These are phyloP conservation scores for Mus minutoides DNA, from an alignment of 2,797 vertebrate species.

Conservation along the genomic window DNA sequence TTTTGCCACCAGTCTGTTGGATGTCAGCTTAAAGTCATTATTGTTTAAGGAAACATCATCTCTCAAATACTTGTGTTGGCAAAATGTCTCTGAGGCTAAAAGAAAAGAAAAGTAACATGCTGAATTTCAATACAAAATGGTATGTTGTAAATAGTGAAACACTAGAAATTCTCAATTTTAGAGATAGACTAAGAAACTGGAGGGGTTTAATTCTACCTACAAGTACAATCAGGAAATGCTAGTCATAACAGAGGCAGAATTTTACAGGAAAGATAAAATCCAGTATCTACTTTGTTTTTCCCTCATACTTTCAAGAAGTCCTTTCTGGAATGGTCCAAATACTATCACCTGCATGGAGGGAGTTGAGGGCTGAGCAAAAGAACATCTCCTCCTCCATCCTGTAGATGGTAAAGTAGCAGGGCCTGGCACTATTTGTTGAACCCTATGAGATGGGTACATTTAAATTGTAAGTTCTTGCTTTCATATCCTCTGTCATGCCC, in stretches of 20 bases:
- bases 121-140: slow-evolving; percentile 37
- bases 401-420: background rate
- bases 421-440: background rate
- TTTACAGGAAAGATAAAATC: background rate
- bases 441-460: background rate
- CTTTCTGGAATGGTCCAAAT: background rate
- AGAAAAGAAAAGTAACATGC: background rate
- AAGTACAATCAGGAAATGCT: background rate
- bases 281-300: background rate
- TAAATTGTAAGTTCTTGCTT: background rate
- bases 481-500: background rate
- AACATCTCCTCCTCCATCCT: too few species aligned
- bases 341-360: background rate
- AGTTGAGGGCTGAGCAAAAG: background rate
- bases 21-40: slow-evolving; percentile 16
- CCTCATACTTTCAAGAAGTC: background rate
- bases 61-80: background rate
- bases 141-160: background rate
- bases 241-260: background rate
- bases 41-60: slow-evolving; percentile 30
- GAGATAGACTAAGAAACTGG: background rate
- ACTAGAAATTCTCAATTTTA: background rate
- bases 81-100: slow-evolving; percentile 37
- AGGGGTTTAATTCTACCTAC: background rate
- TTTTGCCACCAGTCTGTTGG: background rate